phyloP scores from a whole-genome alignment of 2,797 vertebrate species.

The Lepidocolaptes lacrymiger region DNA sequence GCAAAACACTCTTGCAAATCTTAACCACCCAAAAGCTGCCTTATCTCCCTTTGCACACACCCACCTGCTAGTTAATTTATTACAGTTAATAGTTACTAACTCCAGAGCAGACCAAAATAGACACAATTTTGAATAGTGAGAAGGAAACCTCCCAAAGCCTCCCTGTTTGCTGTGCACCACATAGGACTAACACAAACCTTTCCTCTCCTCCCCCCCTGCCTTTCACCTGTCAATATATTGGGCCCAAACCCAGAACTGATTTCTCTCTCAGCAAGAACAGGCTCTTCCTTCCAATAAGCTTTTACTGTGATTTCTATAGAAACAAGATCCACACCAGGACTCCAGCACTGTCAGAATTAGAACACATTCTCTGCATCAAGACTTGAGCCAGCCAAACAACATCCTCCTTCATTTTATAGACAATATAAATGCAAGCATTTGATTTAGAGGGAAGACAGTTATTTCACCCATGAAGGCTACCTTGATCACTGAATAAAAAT shows the following conservation, averaged over 20 bases:
- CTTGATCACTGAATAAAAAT: not conserved
- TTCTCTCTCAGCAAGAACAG: constrained; percentile 22
- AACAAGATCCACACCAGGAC: constrained; percentile 11
- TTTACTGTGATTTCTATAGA: constrained; percentile 49
- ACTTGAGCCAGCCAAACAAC: not conserved
- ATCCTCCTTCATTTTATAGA: not conserved
- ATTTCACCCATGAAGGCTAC: not conserved
- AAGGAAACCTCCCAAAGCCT: not conserved
- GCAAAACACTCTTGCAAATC: not conserved
- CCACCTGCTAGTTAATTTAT: not conserved
- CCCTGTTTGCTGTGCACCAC: not conserved
- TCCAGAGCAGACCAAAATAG: not conserved
- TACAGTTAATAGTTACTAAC: not conserved
- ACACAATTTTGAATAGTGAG: not conserved
- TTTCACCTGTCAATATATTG: constrained; percentile 4
- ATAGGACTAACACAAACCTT: not conserved
- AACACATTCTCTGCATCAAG: not conserved
- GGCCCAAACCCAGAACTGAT: not conserved
- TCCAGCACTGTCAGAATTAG: not conserved
- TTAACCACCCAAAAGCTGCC: not conserved
- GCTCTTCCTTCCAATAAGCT: constrained; percentile 1
- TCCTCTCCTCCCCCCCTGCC: not conserved
- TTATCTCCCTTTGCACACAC: not conserved
- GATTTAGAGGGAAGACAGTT: not conserved
- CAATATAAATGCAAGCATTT: not conserved